A percentile compares a stretch with the other conserved stretches of the same genome.
Conservation (phyloP, 1,140 invertebrate genomes). For the Theocolax elegans region DNA sequence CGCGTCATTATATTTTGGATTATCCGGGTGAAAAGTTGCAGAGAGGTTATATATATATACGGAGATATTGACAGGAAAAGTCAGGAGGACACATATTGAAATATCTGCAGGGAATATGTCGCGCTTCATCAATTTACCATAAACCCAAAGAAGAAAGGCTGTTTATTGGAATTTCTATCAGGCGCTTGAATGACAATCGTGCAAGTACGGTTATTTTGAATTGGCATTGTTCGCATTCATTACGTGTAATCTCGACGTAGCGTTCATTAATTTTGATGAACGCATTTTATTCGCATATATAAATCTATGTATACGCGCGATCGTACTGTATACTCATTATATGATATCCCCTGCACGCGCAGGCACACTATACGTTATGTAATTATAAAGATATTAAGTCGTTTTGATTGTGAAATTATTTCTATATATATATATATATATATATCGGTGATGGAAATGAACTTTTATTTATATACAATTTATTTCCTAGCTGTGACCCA, state of each 20-base stretch:
- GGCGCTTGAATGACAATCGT: slow-evolving; percentile 45
- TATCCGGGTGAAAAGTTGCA: neutral
- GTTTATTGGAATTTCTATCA: slow-evolving; percentile 52
- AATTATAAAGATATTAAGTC: no score
- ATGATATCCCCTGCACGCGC: no score
- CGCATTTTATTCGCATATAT: neutral
- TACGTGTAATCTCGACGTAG: neutral
- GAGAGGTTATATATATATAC: no score
- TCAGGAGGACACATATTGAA: neutral
- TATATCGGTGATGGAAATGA: no score
- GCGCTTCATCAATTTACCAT: slow-evolving; percentile 45
- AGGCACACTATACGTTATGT: no score
- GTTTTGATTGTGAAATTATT: no score
- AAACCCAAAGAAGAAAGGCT: slow-evolving; percentile 47
- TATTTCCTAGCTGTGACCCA: no score
- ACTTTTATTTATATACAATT: no score
- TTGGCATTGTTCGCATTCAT: neutral
- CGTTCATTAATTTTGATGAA: neutral
- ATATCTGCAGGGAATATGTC: neutral
- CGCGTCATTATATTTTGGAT: neutral
- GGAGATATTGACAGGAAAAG: neutral
- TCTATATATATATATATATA: no score
- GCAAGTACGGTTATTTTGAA: slow-evolving; percentile 19
- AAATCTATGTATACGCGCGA: no score
- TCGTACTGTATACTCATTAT: no score